Percentiles rank a stretch among this genome's conserved stretches.
These are phyloP conservation scores for Enteromius unitaeniatus DNA, from an alignment of 2,797 vertebrate species.

Conservation along the genomic window DNA sequence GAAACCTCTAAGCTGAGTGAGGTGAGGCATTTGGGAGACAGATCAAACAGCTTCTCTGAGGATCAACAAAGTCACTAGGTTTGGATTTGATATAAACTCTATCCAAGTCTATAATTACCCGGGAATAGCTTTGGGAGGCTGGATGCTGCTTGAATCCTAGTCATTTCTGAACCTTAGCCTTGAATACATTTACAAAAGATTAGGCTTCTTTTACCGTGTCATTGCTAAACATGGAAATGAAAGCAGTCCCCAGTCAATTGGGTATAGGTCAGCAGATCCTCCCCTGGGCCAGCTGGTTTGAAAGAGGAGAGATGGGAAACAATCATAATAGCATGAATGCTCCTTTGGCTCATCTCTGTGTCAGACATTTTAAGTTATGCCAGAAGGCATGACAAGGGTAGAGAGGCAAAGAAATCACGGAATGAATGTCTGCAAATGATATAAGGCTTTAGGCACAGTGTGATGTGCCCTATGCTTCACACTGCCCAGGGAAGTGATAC, in stretches of 20 bases:
- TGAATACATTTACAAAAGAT: conserved; percentile 41
- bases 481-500: conserved; percentile 26
- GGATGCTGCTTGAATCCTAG: neutral
- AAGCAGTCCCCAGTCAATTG: conserved; percentile 24
- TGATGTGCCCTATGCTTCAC: conserved; percentile 40
- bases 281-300: conserved; percentile 2
- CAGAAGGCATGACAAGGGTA: conserved; percentile 45
- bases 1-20: neutral
- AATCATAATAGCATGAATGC: conserved; percentile 46
- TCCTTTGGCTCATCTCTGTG: conserved; percentile 49
- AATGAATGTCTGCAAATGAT: conserved; percentile 46
- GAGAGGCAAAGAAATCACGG: conserved; percentile 14
- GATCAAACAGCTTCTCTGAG: conserved; percentile 9
- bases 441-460: conserved; percentile 35
- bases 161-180: conserved; percentile 35
- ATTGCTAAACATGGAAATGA: conserved; percentile 32
- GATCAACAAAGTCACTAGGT: conserved; percentile 22
- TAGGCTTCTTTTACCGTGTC: conserved; percentile 31
- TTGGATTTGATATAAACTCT: conserved; percentile 27
- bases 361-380: conserved; percentile 45
- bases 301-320: conserved; percentile 17
- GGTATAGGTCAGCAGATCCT: conserved; percentile 39
- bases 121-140: conserved; percentile 4
- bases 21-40: conserved; percentile 2
- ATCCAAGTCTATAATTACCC: conserved; percentile 5